Evolutionary conservation across 2,888 invertebrate species (phyloP).

Genomic region (Melangyna quadrimaculata): DNA sequence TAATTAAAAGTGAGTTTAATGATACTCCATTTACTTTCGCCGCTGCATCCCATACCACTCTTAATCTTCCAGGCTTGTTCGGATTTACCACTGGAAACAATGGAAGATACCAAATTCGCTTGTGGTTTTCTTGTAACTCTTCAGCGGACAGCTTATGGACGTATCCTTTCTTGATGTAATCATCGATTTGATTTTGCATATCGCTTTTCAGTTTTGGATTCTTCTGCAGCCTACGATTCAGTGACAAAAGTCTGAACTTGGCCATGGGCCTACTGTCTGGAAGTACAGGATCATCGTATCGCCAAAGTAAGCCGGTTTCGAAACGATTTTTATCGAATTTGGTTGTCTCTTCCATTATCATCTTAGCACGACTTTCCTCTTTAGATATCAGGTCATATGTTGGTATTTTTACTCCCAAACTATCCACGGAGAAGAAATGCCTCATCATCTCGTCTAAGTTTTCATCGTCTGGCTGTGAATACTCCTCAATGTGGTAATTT

Average conservation of each 20-base stretch:
- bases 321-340: background rate
- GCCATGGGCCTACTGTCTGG: slow-evolving; percentile 62
- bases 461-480: background rate
- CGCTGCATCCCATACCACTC: background rate
- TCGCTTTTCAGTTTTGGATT: slow-evolving; percentile 37
- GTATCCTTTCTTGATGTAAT: slow-evolving; percentile 12
- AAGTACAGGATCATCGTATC: background rate
- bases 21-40: background rate
- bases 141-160: background rate
- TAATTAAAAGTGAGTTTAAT: background rate
- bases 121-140: slow-evolving; percentile 17
- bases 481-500: background rate
- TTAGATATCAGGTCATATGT: background rate
- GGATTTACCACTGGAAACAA: background rate
- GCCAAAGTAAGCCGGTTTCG: slow-evolving; percentile 38
- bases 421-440: background rate
- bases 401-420: background rate
- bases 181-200: slow-evolving; percentile 50
- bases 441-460: background rate
- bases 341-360: background rate
- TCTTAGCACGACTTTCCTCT: background rate
- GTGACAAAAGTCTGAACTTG: slow-evolving; percentile 29
- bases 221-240: slow-evolving; percentile 58
- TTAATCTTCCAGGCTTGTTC: background rate
- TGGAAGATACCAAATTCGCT: background rate